phyloP scores from a whole-genome alignment of 2,888 invertebrate species.

The Ischnura elegans region DNA sequence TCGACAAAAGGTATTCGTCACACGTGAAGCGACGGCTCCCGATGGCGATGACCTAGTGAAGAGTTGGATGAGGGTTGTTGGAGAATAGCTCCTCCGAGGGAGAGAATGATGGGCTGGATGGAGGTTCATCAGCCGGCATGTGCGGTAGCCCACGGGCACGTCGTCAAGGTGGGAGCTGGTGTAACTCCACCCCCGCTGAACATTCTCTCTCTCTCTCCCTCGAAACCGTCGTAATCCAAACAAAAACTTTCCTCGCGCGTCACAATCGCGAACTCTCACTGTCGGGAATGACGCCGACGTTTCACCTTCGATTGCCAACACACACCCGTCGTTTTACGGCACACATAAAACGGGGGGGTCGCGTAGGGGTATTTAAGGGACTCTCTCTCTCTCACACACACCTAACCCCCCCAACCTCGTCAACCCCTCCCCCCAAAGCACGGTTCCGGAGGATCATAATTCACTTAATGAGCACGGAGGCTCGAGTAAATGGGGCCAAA shows the following conservation, averaged over 20 bases:
- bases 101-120: background rate
- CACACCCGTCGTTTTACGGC: background rate
- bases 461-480: constrained; percentile 9
- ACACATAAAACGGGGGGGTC: background rate
- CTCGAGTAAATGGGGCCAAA: constrained; percentile 6
- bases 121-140: background rate
- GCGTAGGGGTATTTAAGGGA: background rate
- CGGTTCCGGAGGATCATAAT: constrained; percentile 2
- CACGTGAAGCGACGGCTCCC: too few species aligned
- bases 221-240: constrained; percentile 22
- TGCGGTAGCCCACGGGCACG: background rate
- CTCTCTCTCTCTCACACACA: background rate
- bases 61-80: too few species aligned
- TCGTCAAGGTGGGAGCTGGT: background rate
- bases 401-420: too few species aligned
- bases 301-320: constrained; percentile 27
- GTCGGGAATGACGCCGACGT: background rate
- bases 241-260: background rate
- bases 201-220: too few species aligned
- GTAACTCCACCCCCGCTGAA: background rate
- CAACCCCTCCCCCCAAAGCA: background rate
- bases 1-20: too few species aligned
- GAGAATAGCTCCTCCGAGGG: background rate
- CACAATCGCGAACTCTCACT: background rate
- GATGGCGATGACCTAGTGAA: too few species aligned